phyloP scores from a whole-genome alignment of 2,113 vertebrate genomes.

The Eubucco bourcierii region DNA sequence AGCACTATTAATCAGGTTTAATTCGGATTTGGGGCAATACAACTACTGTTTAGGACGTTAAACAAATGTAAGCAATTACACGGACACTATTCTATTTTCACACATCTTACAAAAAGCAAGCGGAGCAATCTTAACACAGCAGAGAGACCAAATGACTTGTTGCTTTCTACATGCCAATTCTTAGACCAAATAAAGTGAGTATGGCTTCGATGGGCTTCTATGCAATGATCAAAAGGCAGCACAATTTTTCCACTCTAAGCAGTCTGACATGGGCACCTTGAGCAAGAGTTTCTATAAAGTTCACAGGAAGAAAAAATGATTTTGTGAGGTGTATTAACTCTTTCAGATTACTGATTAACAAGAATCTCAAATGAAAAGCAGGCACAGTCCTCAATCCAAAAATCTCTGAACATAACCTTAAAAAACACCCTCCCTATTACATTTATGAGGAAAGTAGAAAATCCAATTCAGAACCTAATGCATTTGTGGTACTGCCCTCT shows the following conservation, averaged over 20 bases:
- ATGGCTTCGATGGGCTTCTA: not conserved
- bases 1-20: not conserved
- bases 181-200: not conserved
- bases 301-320: not conserved
- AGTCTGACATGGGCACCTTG: not conserved
- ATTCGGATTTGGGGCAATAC: not conserved
- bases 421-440: not conserved
- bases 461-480: not conserved
- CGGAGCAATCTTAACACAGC: not conserved
- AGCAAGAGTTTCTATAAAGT: not conserved
- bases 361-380: not conserved
- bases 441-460: not conserved
- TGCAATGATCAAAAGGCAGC: not conserved
- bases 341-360: conserved; percentile 11
- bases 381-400: not conserved
- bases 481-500: not conserved
- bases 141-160: not conserved
- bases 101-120: not conserved
- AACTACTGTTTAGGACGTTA: not conserved
- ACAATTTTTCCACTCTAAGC: not conserved
- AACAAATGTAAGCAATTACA: not conserved
- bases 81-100: not conserved
- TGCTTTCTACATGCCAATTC: not conserved
- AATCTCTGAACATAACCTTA: not conserved
- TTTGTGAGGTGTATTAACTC: not conserved